A percentile compares a stretch with the other conserved stretches of the same genome.
Conservation (phyloP, 2,113 vertebrate genomes). For the Indicator indicator region DNA sequence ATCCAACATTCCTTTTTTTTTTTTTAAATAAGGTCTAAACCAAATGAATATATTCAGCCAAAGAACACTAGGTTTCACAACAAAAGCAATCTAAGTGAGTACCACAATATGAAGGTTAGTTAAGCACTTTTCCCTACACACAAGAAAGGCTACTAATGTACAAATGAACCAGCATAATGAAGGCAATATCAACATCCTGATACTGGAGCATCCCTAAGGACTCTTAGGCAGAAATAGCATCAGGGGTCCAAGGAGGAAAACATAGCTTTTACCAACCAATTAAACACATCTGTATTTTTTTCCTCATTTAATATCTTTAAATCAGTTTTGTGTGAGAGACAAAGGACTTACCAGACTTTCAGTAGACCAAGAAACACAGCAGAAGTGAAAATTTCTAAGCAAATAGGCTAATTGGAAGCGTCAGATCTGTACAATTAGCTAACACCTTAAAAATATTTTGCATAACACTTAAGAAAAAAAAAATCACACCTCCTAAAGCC, state of each 20-base stretch:
- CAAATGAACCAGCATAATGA: neutral
- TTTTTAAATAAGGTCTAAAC: neutral
- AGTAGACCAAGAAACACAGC: neutral
- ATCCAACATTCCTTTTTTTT: neutral
- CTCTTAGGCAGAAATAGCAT: neutral
- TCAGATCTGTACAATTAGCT: neutral
- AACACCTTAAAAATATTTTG: neutral
- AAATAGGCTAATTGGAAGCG: neutral
- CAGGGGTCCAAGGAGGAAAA: neutral
- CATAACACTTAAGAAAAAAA: neutral
- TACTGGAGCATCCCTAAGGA: neutral
- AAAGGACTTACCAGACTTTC: neutral
- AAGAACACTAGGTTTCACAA: neutral
- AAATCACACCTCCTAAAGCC: neutral
- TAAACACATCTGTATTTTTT: neutral
- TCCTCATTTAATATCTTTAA: neutral
- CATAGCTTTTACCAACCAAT: neutral
- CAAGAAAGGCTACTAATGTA: neutral
- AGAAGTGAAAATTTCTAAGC: neutral
- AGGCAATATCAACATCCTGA: neutral
- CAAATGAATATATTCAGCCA: neutral
- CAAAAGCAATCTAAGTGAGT: neutral
- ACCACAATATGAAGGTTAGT: neutral
- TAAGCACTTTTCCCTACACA: neutral
- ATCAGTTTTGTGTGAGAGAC: neutral